These are phyloP conservation scores for Drosophila meridiana DNA, from an alignment of 2,888 invertebrate genomes.

Conservation along the genomic window DNA sequence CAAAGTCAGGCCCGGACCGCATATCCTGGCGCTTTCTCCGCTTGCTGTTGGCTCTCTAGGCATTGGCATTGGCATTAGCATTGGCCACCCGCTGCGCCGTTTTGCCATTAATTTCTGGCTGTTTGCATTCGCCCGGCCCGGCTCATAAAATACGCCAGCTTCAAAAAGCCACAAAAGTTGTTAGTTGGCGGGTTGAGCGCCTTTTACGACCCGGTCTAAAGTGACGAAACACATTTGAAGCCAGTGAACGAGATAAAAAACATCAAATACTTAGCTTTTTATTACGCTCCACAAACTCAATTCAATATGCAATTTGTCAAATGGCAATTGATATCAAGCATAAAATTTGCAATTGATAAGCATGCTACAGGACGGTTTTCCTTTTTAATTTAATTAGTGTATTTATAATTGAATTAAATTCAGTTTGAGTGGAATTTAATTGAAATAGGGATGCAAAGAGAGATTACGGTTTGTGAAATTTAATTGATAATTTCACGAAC, in stretches of 20 bases:
- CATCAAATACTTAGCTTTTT: conserved; percentile 41
- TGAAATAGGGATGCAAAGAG: too few relatives aligned
- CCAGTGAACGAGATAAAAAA: conserved; percentile 6
- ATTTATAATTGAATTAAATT: not conserved
- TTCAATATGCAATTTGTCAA: conserved; percentile 22
- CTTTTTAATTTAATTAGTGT: not conserved
- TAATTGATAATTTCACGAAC: too few relatives aligned
- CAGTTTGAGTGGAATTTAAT: too few relatives aligned
- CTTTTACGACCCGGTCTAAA: conserved; percentile 44
- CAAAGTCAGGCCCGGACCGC: conserved; percentile 12
- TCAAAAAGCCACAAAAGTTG: conserved; percentile 55
- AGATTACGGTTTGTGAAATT: too few relatives aligned
- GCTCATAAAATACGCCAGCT: conserved; percentile 65
- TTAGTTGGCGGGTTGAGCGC: conserved; percentile 31
- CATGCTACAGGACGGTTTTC: not conserved
- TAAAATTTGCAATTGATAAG: not conserved
- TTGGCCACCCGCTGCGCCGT: conserved; percentile 28
- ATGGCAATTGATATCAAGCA: conserved; percentile 24
- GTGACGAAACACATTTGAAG: conserved; percentile 29
- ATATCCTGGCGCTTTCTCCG: conserved; percentile 17
- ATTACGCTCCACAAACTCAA: conserved; percentile 24
- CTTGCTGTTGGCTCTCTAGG: not conserved
- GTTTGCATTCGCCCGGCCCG: conserved; percentile 32
- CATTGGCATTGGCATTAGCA: not conserved
- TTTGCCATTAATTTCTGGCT: conserved; percentile 42